Conservation (phyloP, 1,140 invertebrate species). For the Homarus americanus region DNA sequence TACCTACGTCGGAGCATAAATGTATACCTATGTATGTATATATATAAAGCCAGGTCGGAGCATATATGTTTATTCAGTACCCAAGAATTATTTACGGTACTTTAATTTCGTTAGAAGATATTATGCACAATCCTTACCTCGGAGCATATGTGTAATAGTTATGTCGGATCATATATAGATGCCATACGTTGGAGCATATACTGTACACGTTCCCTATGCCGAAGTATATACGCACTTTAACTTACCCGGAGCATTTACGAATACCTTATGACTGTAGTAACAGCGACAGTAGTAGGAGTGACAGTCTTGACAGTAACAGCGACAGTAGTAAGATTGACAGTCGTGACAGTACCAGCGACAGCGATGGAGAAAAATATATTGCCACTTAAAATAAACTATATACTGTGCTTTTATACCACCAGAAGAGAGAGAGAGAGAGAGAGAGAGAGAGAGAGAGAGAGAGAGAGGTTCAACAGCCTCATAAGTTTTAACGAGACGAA, state of each 20-base stretch:
- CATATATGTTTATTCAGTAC: too few species aligned
- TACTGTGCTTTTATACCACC: neutral
- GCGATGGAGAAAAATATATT: neutral
- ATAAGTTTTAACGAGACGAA: neutral
- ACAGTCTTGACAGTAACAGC: neutral
- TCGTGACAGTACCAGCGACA: neutral
- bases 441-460: neutral
- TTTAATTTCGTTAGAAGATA: too few species aligned
- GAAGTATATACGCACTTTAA: neutral
- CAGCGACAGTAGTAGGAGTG: neutral
- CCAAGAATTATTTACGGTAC: too few species aligned
- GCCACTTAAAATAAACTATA: neutral
- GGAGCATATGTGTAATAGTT: too few species aligned
- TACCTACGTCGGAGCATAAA: too few species aligned
- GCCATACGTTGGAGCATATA: neutral
- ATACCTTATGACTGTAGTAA: neutral
- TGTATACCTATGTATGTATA: too few species aligned
- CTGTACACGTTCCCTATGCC: neutral
- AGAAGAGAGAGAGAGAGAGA: neutral
- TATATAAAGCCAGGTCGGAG: too few species aligned
- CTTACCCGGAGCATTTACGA: neutral
- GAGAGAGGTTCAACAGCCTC: too few species aligned
- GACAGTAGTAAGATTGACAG: neutral
- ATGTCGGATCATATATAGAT: too few species aligned
- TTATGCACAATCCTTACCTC: too few species aligned